These are phyloP conservation scores for Ophraella communa DNA, from an alignment of 2,888 invertebrate species.

Conservation along the genomic window DNA sequence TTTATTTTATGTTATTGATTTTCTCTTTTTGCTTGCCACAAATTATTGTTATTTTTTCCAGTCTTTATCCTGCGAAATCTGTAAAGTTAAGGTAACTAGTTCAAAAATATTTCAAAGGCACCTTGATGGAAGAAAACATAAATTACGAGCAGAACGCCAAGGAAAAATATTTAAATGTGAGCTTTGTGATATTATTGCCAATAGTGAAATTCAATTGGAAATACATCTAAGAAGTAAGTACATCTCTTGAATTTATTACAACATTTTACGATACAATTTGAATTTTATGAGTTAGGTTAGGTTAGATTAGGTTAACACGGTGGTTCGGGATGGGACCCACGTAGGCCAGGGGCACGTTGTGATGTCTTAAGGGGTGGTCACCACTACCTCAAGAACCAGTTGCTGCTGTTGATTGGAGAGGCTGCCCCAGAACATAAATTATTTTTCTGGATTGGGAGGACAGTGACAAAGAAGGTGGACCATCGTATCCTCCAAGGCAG, in stretches of 20 bases:
- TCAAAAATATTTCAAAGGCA: slow-evolving; percentile 55
- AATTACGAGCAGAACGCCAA: slow-evolving; percentile 52
- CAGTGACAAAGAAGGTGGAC: too few relatives aligned
- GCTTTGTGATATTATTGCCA: slow-evolving; percentile 55
- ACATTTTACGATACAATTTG: neutral
- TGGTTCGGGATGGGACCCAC: too few relatives aligned
- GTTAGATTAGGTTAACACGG: too few relatives aligned
- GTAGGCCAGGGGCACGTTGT: too few relatives aligned
- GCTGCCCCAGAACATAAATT: too few relatives aligned
- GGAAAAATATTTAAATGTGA: slow-evolving; percentile 57
- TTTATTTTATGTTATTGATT: too few relatives aligned
- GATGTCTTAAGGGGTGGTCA: too few relatives aligned
- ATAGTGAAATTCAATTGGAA: slow-evolving; percentile 57
- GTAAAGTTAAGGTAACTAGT: slow-evolving; percentile 57
- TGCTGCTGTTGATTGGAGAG: too few relatives aligned
- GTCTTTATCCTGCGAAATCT: slow-evolving; percentile 53
- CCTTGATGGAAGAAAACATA: slow-evolving; percentile 56
- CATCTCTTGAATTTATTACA: neutral
- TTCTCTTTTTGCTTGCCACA: neutral
- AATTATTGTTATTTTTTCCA: slow-evolving; percentile 35
- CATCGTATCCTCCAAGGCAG: too few relatives aligned
- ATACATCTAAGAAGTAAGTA: slow-evolving; percentile 57
- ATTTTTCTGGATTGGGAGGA: too few relatives aligned
- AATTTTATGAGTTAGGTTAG: too few relatives aligned
- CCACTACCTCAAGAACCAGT: too few relatives aligned